These are phyloP conservation scores for Myodes glareolus DNA, from an alignment of 2,113 vertebrate genomes.

Conservation along the genomic window DNA sequence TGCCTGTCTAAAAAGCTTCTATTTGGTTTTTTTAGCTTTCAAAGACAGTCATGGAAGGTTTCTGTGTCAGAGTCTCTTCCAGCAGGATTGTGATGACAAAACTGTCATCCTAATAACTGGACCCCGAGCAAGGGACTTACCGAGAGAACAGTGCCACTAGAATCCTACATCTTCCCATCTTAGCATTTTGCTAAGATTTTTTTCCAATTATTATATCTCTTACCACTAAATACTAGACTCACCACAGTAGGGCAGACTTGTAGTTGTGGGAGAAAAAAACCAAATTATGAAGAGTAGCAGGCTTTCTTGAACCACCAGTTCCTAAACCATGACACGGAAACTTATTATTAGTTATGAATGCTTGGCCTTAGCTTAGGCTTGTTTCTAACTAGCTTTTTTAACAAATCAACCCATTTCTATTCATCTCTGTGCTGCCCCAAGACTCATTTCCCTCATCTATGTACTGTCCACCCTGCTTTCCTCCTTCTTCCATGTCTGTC, in stretches of 20 bases:
- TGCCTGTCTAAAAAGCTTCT: neutral
- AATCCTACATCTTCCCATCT: neutral
- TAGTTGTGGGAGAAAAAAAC: neutral
- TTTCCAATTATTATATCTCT: neutral
- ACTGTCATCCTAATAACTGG: neutral
- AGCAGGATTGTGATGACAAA: neutral
- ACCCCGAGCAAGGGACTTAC: neutral
- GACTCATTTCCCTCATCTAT: too few relatives aligned
- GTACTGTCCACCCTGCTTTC: too few relatives aligned
- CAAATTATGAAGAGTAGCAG: neutral
- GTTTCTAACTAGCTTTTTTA: too few relatives aligned
- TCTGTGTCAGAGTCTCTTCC: neutral
- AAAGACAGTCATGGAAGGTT: neutral
- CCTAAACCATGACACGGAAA: too few relatives aligned
- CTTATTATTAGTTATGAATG: too few relatives aligned
- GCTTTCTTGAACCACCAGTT: too few relatives aligned
- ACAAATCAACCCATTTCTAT: too few relatives aligned
- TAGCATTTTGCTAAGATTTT: neutral
- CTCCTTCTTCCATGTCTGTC: too few relatives aligned
- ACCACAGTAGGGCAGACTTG: neutral
- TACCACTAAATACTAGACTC: conserved; percentile 31
- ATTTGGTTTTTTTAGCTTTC: conserved; percentile 41
- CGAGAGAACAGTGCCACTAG: neutral
- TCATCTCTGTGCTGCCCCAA: too few relatives aligned
- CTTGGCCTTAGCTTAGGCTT: too few relatives aligned